Conservation (phyloP, 37 sponge, comb jelly and placozoan species). For the Aphrocallistes beatrix region DNA sequence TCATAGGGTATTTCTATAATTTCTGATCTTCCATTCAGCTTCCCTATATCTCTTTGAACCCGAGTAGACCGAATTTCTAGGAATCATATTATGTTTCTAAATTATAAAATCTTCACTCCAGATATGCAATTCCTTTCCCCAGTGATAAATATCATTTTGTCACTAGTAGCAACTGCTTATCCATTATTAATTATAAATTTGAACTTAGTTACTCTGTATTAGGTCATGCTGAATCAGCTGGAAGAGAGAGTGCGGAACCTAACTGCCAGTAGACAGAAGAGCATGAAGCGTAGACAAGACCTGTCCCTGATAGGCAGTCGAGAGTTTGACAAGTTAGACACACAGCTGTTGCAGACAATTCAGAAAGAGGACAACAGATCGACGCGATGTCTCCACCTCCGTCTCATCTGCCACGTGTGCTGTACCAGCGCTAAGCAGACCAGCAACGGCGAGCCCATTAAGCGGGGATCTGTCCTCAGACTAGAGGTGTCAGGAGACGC, state of each 20-base stretch:
- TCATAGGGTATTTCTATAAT: too few relatives aligned
- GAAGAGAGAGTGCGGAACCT: background rate
- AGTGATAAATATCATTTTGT: too few relatives aligned
- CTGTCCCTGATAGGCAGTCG: background rate
- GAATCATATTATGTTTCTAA: too few relatives aligned
- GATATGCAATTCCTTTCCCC: too few relatives aligned
- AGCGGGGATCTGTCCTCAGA: background rate
- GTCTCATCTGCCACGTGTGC: background rate
- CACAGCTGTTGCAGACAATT: background rate
- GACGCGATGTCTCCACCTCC: background rate
- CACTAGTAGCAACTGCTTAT: too few relatives aligned
- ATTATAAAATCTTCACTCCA: too few relatives aligned
- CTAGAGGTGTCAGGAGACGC: background rate
- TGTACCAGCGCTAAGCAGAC: constrained; percentile 1
- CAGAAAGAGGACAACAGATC: background rate
- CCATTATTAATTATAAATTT: too few relatives aligned
- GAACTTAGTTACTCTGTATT: too few relatives aligned
- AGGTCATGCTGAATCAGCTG: background rate
- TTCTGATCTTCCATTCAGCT: too few relatives aligned
- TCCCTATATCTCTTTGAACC: too few relatives aligned
- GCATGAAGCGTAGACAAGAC: background rate
- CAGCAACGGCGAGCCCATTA: background rate
- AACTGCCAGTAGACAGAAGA: constrained; percentile 2
- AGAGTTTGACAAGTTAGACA: background rate
- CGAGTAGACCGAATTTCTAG: too few relatives aligned